Conservation (phyloP, 2,888 invertebrate species). For the Drosophila tripunctata region DNA sequence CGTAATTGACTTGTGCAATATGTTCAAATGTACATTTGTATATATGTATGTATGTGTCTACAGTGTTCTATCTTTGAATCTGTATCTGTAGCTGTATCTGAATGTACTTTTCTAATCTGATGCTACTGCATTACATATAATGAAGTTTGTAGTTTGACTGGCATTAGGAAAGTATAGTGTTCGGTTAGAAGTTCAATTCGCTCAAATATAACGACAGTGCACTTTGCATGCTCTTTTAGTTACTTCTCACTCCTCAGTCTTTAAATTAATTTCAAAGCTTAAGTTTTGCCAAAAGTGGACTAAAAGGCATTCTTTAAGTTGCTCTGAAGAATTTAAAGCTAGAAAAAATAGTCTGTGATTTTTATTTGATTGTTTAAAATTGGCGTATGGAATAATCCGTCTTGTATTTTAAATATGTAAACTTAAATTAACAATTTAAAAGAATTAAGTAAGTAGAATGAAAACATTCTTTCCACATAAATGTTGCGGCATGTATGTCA, state of each 20-base stretch:
- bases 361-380: too few species aligned
- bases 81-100: conserved; percentile 10
- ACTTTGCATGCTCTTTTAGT: conserved; percentile 54
- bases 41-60: conserved; percentile 16
- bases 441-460: too few species aligned
- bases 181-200: neutral
- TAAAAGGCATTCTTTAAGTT: neutral
- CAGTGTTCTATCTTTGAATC: conserved; percentile 1
- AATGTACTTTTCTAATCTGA: conserved; percentile 41
- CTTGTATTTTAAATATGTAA: too few species aligned
- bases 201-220: conserved; percentile 19
- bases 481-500: too few species aligned
- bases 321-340: conserved; percentile 3
- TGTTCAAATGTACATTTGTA: conserved; percentile 49
- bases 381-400: too few species aligned
- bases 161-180: neutral
- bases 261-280: conserved; percentile 46
- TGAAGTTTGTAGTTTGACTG: conserved; percentile 42
- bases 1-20: conserved; percentile 75
- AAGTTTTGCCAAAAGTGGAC: conserved; percentile 11
- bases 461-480: too few species aligned
- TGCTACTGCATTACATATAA: conserved; percentile 50
- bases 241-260: conserved; percentile 30
- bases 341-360: too few species aligned
- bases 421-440: too few species aligned